phyloP scores from a whole-genome alignment of 2,888 invertebrate genomes.

The Sminthurides aquaticus region DNA sequence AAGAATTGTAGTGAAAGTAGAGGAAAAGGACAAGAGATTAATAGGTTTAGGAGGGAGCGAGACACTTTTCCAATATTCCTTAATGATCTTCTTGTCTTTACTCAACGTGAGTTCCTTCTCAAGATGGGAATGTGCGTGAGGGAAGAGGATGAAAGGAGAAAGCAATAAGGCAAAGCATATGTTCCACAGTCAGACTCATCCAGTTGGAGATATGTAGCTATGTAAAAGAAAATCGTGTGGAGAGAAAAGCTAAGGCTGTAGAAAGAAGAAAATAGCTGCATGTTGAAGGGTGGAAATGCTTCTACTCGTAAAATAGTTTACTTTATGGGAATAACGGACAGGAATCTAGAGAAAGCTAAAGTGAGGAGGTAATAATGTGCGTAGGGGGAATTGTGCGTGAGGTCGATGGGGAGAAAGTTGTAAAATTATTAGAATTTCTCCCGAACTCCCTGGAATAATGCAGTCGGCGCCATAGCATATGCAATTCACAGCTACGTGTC shows the following conservation, averaged over 20 bases:
- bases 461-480: too few relatives aligned
- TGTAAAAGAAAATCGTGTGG: too few relatives aligned
- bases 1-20: not conserved
- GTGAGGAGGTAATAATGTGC: not conserved
- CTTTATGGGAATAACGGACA: not conserved
- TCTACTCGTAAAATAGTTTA: not conserved
- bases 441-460: not conserved
- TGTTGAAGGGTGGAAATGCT: not conserved
- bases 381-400: not conserved
- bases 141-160: not conserved
- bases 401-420: not conserved
- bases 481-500: not conserved
- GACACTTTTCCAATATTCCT: constrained; percentile 37
- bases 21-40: constrained; percentile 27
- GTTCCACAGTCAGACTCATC: not conserved
- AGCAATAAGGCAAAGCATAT: not conserved
- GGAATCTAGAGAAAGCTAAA: not conserved
- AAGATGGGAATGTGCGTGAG: too few relatives aligned
- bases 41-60: constrained; percentile 30
- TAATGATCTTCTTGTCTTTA: constrained; percentile 24
- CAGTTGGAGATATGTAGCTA: not conserved
- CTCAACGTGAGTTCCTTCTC: not conserved
- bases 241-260: not conserved
- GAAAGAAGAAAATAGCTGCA: not conserved
- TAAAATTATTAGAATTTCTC: not conserved